Evolutionary conservation across 2,797 vertebrate species (phyloP), one percentile per base, ranked within the genome.

Genomic region (Liparis tanakae): DNA sequence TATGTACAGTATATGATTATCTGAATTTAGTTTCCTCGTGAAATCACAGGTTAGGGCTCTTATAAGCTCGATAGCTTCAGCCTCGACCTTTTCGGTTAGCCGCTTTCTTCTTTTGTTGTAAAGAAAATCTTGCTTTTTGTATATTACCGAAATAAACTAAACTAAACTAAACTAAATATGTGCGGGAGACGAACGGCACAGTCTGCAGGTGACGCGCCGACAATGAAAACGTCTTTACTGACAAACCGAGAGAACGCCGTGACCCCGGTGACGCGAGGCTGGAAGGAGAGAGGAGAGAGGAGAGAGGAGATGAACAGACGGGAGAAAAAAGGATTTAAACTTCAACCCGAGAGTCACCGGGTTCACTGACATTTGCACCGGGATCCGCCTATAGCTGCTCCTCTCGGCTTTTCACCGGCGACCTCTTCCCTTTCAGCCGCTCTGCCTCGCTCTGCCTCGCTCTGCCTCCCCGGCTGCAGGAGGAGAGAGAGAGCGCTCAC

Each of bases 301-400:
- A 76, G 41, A 76, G 30, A 80, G 1, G 62, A 75, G 63, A 67
- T 53, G 74, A 62, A 81, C 5, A 61, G 81, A 82, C 71, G 67
- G 67, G 66, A 84, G 69, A 30, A 83, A 30, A 83, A 69, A 89
- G 72, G 85, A 77, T 85, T 89, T 87, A 89, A 91, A 89, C 89
- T 86, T 91, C 88, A 89, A 89, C 87, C 85, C 55, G 41, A 9
- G 86, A 93, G 87, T 92, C 90, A 90, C 82, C 14, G 87, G 83
- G 93, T 94, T 93, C 94, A 92, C 87, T 94, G 92, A 94, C 93
- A 94, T 94, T 94, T 94, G 93, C 87, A 90, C 88, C 84, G 78
- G 72, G 83, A 79, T 73, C 85, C 83, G 78, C 84, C 81, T 87
- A n/a, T 87, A n/a, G 85, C 81, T 82, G 70, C 68, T 87, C 81